These are phyloP conservation scores for Drosophila cracens DNA, from an alignment of 2,888 invertebrate species.

Conservation along the genomic window DNA sequence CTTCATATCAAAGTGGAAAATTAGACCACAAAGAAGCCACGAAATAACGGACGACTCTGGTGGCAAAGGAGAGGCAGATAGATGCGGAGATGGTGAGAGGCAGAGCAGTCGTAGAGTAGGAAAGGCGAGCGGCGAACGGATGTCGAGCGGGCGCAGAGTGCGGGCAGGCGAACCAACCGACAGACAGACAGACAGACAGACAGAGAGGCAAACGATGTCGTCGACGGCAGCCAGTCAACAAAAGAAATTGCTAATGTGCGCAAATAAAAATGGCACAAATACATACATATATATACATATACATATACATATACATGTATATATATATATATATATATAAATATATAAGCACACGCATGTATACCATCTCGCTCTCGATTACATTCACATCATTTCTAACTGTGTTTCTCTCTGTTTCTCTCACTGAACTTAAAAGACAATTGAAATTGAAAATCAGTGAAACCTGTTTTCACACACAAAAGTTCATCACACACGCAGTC, in stretches of 20 bases:
- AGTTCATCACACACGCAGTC: slow-evolving; percentile 52
- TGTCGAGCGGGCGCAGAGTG: slow-evolving; percentile 25
- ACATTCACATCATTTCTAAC: slow-evolving; percentile 5
- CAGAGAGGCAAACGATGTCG: slow-evolving; percentile 4
- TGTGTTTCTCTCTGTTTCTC: slow-evolving; percentile 15
- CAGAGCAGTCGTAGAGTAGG: background rate
- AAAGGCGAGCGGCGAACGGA: slow-evolving; percentile 12
- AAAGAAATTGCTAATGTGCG: slow-evolving; percentile 76
- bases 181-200: background rate
- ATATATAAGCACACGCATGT: background rate
- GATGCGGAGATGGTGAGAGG: background rate
- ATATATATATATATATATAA: background rate
- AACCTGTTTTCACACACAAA: slow-evolving; percentile 69
- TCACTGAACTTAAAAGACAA: slow-evolving; percentile 53
- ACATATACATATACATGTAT: background rate
- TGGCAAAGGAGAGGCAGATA: background rate
- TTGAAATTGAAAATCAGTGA: slow-evolving; percentile 78
- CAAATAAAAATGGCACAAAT: slow-evolving; percentile 74
- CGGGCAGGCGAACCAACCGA: slow-evolving; percentile 1
- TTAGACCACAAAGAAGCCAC: slow-evolving; percentile 57
- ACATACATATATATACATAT: slow-evolving; percentile 27
- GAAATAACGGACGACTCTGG: slow-evolving; percentile 29
- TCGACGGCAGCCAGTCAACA: slow-evolving; percentile 59
- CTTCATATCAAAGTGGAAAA: slow-evolving; percentile 57
- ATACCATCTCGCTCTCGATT: slow-evolving; percentile 8